Evolutionary conservation across 1,140 invertebrate genomes (phyloP).

Genomic region (Saxidomus purpurata): DNA sequence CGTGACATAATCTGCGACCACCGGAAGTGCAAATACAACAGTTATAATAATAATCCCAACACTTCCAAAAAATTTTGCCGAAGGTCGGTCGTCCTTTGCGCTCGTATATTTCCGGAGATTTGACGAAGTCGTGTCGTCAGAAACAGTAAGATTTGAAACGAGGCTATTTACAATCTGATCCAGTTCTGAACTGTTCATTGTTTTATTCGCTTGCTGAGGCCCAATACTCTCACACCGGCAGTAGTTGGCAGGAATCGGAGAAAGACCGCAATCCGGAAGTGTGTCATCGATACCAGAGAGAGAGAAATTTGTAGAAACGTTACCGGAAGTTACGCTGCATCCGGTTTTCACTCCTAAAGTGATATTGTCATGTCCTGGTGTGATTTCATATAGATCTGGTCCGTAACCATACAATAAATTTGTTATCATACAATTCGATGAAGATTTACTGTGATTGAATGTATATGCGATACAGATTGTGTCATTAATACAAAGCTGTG

Average conservation of each 20-base stretch:
- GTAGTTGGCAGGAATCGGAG: background rate
- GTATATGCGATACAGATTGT: background rate
- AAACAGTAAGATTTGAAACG: background rate
- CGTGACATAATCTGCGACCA: background rate
- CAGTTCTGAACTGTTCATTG: background rate
- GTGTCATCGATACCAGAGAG: background rate
- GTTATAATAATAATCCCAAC: background rate
- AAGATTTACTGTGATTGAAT: background rate
- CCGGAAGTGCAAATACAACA: background rate
- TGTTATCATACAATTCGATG: background rate
- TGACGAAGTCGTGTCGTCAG: background rate
- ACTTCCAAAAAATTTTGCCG: background rate
- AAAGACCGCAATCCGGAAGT: background rate
- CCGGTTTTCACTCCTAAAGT: background rate
- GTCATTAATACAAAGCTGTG: background rate
- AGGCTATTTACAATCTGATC: background rate
- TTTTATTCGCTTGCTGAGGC: background rate
- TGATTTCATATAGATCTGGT: background rate
- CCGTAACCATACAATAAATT: background rate
- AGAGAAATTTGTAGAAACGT: background rate
- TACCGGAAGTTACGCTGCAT: background rate
- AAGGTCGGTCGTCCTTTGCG: background rate
- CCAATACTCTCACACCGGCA: background rate
- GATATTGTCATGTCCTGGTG: background rate
- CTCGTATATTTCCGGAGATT: background rate